Conservation (phyloP, 2,888 invertebrate genomes). For the Diarsia dahlii region DNA sequence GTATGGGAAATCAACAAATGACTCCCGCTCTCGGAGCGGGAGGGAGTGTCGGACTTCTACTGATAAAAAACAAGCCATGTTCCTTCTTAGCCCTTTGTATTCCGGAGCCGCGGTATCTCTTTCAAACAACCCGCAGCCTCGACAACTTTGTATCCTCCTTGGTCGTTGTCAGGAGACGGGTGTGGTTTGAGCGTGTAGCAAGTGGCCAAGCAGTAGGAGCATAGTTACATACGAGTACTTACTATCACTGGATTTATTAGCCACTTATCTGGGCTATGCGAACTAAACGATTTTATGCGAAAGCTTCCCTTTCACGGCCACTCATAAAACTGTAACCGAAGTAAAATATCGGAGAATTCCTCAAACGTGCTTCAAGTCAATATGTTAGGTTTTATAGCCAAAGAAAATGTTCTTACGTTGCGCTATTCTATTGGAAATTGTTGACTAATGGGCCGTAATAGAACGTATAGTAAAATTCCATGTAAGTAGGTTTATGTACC, state of each 20-base stretch:
- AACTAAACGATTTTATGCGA: slow-evolving; percentile 28
- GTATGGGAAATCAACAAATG: no score
- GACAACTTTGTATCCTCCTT: no score
- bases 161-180: no score
- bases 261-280: slow-evolving; percentile 2
- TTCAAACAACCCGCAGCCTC: no score
- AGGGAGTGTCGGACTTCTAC: no score
- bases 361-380: slow-evolving; percentile 10
- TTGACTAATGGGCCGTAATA: not conserved
- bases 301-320: not conserved
- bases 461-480: not conserved
- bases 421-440: not conserved
- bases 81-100: no score
- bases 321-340: slow-evolving; percentile 25
- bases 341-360: slow-evolving; percentile 10
- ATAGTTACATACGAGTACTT: no score
- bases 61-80: no score
- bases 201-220: not conserved
- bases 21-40: no score
- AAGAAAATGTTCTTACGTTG: not conserved
- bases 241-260: slow-evolving; percentile 18
- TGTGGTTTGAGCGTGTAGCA: no score
- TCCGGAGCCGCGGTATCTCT: no score
- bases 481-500: not conserved
- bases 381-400: slow-evolving; percentile 20